Evolutionary conservation across 2,888 invertebrate species (phyloP), one percentile per base, ranked within the genome.

Genomic region (Taphrorychus bicolor): DNA sequence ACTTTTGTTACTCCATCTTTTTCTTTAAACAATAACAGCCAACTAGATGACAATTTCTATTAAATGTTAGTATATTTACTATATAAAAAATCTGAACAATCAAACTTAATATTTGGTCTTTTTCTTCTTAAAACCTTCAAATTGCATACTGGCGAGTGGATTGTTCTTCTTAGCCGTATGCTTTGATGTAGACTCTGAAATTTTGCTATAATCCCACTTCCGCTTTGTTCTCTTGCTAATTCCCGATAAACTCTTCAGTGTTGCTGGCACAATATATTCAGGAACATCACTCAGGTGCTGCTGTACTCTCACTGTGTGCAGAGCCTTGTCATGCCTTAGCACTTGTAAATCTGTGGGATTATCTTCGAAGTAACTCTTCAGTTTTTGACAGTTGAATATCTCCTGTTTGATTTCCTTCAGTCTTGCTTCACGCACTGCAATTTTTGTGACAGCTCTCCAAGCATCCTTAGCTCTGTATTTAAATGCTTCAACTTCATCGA

Each of bases 401-500:
- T 99, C 98, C 66, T 88, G 88, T 81, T 94, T 94, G 75, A 99
- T 98, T 86, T 99, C 99, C 79, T 94, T 95, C 54, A 98, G 85
- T 18, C 98, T 85, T 0, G 98, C 97, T 82, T 98, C 97, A 52
- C 95, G 86, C 1, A 99, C 92, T 0, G 97, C 97, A 68, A 95
- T 91, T 76, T 92, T 89, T 0, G 98, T 98, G 5, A 97, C 95
- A 0, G 97, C 93, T 76, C 93, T 89, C 92, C 97, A 93, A 2
- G 97, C 98, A 85, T 99, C 98, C 78, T 92, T 89, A 0, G 98
- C 93, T 73, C 99, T 86, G 83, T 99, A 98, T 71, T 94, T 86
- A 82, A 99, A 98, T 0, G 97, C 93, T 80, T 98, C 98, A 54
- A 99, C 92, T 83, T 99, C 97, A 70, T 96, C 93, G 82, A 98